Base-by-base conservation (phyloP, 2,113 vertebrate species). In the Nycticryphes semicollaris region DNA sequence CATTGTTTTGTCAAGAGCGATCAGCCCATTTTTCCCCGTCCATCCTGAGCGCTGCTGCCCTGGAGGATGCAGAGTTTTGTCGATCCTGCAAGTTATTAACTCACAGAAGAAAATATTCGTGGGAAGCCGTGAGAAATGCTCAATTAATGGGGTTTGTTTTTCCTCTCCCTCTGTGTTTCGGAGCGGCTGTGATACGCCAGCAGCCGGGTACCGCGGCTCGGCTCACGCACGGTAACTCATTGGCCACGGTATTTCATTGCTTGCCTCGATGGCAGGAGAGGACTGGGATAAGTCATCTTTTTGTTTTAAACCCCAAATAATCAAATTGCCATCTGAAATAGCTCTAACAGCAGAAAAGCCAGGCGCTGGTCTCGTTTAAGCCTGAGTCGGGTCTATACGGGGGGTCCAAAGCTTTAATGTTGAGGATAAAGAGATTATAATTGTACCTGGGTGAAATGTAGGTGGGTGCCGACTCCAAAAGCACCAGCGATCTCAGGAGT, bases 101-200 rank as follows among this genome's bases (percentile, higher is more conserved):
- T 84, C 17, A 48, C 39, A 48, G 41, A 35, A 64, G 64, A 43
- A 43, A 31, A 30, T 50, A 6, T 43, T 63, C 35, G 48, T 14
- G 50, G 56, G 25, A 84, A 31, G 17, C 30, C 0, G 0, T 25
- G 56, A 77, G 88, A 84, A 84, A 50, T 3, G 1, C 77, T 62
- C 19, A 30, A 8, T 43, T 77, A 41, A 63, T 27, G 41, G 31
- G 30, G 2, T 19, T 48, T 51, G 48, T 14, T 27, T 11, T 45
- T 19, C 14, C 16, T 8, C 19, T 11, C 16, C 5, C 30, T 2
- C 27, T 10, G 4, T 1, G 0, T 35, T 77, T 63, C 1, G 3
- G 25, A 35, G 43, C 4, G 30, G 24, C 48, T 37, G 37, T 12
- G 47, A n/a, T 37, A 11, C 2, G 33, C 51, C 3, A 3, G 41